Base-by-base conservation (phyloP, 2,113 vertebrate genomes). In the Gymnobelideus leadbeateri region DNA sequence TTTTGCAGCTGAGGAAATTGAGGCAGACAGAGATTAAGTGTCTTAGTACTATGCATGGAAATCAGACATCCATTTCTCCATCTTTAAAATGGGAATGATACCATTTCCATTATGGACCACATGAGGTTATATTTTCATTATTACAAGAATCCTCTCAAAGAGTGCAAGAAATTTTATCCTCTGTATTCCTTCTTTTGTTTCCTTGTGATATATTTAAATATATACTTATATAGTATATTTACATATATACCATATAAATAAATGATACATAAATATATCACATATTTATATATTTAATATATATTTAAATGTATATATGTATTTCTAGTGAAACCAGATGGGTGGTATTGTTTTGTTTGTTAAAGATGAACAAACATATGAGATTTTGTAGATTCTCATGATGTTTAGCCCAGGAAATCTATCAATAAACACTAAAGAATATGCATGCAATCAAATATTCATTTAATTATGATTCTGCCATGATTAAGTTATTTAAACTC, bases 101-200 rank as follows among this genome's bases (percentile, higher is more conserved):
- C 90, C 49, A 89, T 94, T 91, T 84, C 8, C 89, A 43, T 51
- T 90, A 61, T 2, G 24, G 43, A 93, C 92, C 24, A 89, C 50
- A 28, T 90, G 52, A 28, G 6, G 2, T 26, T 37, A 46, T 43
- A 11, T 53, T 47, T 55, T n/a, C 89, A 93, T 37, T 68, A 91
- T 93, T 68, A 68, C 91, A 96, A 92, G 49, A 91, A 61, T 43
- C 1, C 94, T 68, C 90, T 93, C 92, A 95, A 92, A 93, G 89
- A n/a, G 7, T 49, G 8, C 1, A 2, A 3, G 24, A 7, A 57
- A n/a, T 3, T 47, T 3, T 93, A 51, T 51, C 77, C 55, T 94
- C 46, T 90, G 54, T 52, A 90, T 52, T 84, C 51, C 54, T 90
- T 55, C 77, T 96, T 93, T 93, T 43, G 1, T 84, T 84, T 84